These are phyloP conservation scores for Anoplolepis gracilipes DNA, from an alignment of 1,140 invertebrate species.

Conservation along the genomic window DNA sequence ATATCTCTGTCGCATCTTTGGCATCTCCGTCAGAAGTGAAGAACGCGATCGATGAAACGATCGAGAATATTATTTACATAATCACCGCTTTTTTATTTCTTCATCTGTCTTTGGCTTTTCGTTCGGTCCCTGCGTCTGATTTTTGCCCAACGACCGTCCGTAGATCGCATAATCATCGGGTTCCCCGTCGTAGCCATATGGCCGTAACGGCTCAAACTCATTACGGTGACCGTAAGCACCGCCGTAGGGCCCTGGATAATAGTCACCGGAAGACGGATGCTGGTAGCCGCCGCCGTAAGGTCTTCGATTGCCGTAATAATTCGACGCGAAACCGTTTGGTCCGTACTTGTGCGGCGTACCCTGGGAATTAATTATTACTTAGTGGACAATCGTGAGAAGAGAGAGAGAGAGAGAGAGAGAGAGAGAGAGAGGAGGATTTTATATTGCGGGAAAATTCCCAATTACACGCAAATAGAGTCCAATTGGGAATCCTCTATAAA, in stretches of 20 bases:
- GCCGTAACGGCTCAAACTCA: conserved; percentile 49
- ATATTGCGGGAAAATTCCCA: not conserved
- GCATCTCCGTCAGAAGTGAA: conserved; percentile 21
- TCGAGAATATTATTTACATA: not conserved
- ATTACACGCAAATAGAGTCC: not conserved
- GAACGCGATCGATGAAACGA: not conserved
- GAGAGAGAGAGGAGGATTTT: not conserved
- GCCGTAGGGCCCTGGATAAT: conserved; percentile 30
- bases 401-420: not conserved
- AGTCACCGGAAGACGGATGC: conserved; percentile 64
- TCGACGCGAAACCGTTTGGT: conserved; percentile 45
- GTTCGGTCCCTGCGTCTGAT: conserved; percentile 54
- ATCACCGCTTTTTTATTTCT: not conserved
- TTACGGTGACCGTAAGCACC: conserved; percentile 38
- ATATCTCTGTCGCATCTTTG: conserved; percentile 59
- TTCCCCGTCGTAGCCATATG: conserved; percentile 56
- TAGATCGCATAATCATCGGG: conserved; percentile 61
- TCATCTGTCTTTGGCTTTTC: not conserved
- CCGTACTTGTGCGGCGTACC: conserved; percentile 51
- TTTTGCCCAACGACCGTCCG: conserved; percentile 63
- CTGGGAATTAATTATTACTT: conserved; percentile 44
- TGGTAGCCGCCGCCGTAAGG: conserved; percentile 52
- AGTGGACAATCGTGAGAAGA: not conserved
- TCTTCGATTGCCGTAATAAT: conserved; percentile 70
- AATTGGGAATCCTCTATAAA: not conserved